Evolutionary conservation across 2,113 vertebrate genomes (phyloP).

Genomic region (Rhinolophus sinicus): DNA sequence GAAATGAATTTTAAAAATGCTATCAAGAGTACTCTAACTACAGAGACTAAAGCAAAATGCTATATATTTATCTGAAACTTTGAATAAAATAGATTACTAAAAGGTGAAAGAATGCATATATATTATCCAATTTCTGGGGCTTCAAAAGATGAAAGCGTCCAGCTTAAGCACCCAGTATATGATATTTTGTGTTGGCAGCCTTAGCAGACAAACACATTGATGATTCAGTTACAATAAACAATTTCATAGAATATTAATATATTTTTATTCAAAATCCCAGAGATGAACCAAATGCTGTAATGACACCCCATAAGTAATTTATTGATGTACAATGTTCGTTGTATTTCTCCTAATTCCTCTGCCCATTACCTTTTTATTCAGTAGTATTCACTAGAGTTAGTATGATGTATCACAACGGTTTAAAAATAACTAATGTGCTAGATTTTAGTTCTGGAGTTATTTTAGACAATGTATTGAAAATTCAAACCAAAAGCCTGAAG

Average conservation of each 20-base stretch:
- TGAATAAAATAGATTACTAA: background rate
- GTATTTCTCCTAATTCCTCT: background rate
- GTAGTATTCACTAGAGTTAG: background rate
- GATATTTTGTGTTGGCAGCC: background rate
- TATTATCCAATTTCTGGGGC: background rate
- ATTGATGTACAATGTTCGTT: background rate
- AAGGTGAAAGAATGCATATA: background rate
- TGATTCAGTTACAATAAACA: background rate
- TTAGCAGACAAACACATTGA: background rate
- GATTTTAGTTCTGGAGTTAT: background rate
- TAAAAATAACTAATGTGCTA: background rate
- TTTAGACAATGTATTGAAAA: conserved; percentile 32
- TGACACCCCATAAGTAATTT: background rate
- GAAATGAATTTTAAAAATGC: background rate
- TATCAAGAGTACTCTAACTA: background rate
- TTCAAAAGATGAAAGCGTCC: background rate
- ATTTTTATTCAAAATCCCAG: conserved; percentile 63
- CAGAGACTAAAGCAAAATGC: background rate
- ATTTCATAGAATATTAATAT: conserved; percentile 7
- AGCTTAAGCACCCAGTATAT: background rate
- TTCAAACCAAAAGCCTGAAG: conserved; percentile 33
- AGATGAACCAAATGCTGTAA: conserved; percentile 9
- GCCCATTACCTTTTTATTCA: background rate
- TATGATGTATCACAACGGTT: background rate
- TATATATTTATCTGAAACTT: background rate